A percentile compares a stretch with the other conserved stretches of the same genome.
Evolutionary conservation across 2,888 invertebrate species (phyloP).

Genomic region (Andrena marginata): DNA sequence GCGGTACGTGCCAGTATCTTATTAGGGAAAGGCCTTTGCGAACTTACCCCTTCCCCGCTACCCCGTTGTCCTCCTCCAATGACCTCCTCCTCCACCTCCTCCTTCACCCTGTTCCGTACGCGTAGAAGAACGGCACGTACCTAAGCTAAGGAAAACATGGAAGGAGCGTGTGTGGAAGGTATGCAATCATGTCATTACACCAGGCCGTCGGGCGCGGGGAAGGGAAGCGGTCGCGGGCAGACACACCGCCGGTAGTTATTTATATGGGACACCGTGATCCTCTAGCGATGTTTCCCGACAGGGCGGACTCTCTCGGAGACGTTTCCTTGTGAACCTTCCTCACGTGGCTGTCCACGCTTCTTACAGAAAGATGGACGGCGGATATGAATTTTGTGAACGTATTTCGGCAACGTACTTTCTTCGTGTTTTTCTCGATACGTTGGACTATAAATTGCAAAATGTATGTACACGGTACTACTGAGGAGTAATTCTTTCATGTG

Average conservation of each 20-base stretch:
- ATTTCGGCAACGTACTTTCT: neutral
- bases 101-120: constrained; percentile 18
- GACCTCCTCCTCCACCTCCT: constrained; percentile 19
- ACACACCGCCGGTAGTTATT: constrained; percentile 67
- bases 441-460: too few species aligned
- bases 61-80: constrained; percentile 23
- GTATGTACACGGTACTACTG: too few species aligned
- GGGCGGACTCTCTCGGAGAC: constrained; percentile 17
- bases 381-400: neutral
- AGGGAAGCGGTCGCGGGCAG: constrained; percentile 55
- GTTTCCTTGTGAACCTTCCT: constrained; percentile 9
- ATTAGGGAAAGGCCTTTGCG: constrained; percentile 58
- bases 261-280: constrained; percentile 64
- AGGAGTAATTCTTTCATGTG: too few species aligned
- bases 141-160: constrained; percentile 56
- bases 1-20: constrained; percentile 62
- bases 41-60: neutral
- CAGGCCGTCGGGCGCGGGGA: constrained; percentile 45
- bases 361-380: neutral
- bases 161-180: constrained; percentile 69
- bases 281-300: constrained; percentile 49
- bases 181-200: constrained; percentile 78
- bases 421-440: too few species aligned
- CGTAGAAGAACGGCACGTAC: constrained; percentile 20
- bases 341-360: neutral